Evolutionary conservation across 2,113 vertebrate genomes (phyloP), one percentile per base, ranked within the genome.

Genomic region (Rhodinocichla rosea): DNA sequence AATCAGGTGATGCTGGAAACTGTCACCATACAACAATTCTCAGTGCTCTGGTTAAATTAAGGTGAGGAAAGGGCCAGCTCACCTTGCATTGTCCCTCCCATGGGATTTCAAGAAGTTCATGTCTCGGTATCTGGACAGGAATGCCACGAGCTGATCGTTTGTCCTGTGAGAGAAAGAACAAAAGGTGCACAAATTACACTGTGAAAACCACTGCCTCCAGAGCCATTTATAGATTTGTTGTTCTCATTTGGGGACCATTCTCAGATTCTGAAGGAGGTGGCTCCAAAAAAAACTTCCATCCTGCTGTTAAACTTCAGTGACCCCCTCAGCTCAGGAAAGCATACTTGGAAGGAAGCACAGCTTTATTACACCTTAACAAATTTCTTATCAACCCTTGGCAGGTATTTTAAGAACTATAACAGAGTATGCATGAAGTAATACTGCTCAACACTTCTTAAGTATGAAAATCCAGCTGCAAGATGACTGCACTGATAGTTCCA

Each of bases 91-190:
- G 97, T 99, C 99, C 90, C 99, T 98, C 84, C 99, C 99, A 0
- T 99, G 99, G 9, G 99, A 99, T 96, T 99, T 99, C 97, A 99
- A 96, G 98, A 99, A 99, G 97, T 99, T 99, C 99, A 99, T 99
- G 45, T 99, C 97, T 86, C 99, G 98, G 70, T 99, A 99, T 93
- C 99, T 98, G 89, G 99, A 99, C 88, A 99, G 98, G 98, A 99
- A 99, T 13, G 99, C 98, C 95, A 99, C 99, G 59, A 99, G 97
- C 97, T 99, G 99, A 95, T 99, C 98, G 56, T 99, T 99, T 59
- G 99, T 99, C 97, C 99, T 99, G 97, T 64, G 91, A 97, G 67
- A 93, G 60, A 83, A 96, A 92, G 14, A 50, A 78, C 28, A 80
- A 75, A 79, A 74, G 49, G 40, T 91, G 30, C 85, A 90, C 45